These are phyloP conservation scores for Cyclura pinguis DNA, from an alignment of 2,797 vertebrate species.

Conservation along the genomic window DNA sequence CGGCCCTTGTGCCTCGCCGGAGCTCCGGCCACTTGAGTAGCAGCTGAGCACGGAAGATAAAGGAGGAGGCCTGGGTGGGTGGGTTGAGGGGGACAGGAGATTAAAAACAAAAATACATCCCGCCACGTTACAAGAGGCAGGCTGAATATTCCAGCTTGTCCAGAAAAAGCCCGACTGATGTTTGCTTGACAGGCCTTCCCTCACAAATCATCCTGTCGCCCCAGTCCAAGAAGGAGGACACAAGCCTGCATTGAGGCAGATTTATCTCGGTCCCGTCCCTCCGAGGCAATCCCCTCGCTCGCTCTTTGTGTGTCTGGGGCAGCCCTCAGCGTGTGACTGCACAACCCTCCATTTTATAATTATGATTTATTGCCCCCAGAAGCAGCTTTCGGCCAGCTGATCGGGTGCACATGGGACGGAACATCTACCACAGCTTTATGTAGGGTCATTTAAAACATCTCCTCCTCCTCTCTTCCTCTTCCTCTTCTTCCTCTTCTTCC, in stretches of 20 bases:
- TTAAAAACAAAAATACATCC: no score
- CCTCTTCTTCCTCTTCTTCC: no score
- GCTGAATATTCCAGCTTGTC: not conserved
- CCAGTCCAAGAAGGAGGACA: not conserved
- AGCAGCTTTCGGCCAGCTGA: no score
- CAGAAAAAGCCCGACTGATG: not conserved
- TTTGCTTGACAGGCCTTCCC: not conserved
- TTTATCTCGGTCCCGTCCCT: not conserved
- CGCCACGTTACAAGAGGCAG: not conserved
- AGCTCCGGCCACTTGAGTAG: conserved; percentile 28
- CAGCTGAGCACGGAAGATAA: not conserved
- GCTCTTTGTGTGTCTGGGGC: no score
- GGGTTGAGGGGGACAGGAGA: no score
- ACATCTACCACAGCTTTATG: no score
- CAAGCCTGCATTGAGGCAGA: not conserved
- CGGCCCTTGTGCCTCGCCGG: not conserved
- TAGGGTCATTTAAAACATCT: no score
- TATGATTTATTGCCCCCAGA: not conserved
- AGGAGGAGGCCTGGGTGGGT: no score
- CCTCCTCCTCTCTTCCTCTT: no score
- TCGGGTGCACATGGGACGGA: no score
- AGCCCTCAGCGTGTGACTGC: not conserved
- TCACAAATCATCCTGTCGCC: not conserved
- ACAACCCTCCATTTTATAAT: not conserved
- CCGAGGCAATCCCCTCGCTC: not conserved